Base-by-base conservation (phyloP, 2,888 invertebrate species). In the Anoplius nigerrimus region DNA sequence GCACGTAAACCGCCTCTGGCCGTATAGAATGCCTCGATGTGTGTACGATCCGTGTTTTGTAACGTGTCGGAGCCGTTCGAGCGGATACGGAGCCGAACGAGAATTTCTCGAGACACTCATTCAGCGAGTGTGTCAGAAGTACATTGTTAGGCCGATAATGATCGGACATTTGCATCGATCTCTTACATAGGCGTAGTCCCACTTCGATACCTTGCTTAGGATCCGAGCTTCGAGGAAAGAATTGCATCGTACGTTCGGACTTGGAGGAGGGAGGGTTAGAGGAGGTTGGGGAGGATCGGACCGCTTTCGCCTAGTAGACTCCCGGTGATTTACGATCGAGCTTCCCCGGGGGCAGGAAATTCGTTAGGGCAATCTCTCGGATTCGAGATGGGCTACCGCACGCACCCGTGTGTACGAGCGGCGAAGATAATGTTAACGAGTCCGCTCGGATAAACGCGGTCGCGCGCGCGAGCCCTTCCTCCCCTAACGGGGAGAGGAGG, bases 331-430 rank as follows among this genome's bases (percentile, higher is more conserved):
- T 85, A 85, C 85, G 84, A 80, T 76, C 78, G 75, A 76, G 81
- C 82, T 83, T 81, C 80, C 82, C 78, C 79, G 78, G 72, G 79
- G 82, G 76, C 84, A 85, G 85, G 84, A 85, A 85, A 85, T 85
- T 85, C 85, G 85, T 85, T 85, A 84, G 85, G 83, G 84, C 82
- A 84, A 84, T 82, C 84, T 82, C 76, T 70, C 71, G 71, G 82
- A 81, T 84, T 81, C 82, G 79, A 84, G 85, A 85, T 85, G 83
- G 83, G 78, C 82, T 84, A 76, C 78, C 75, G 82, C 85, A 84
- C 85, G 85, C 85, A 84, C 82, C 75, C 69, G 62, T 72, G 75
- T 71, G 64, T 69, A 67, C 72, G 66, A 66, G 70, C 66, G 45
- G 43, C 60, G 69, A 70, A 83, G 85, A 84, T 84, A 84, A 84